Evolutionary conservation across 1,140 invertebrate species (phyloP).

Genomic region (Lysiphlebus fabarum): DNA sequence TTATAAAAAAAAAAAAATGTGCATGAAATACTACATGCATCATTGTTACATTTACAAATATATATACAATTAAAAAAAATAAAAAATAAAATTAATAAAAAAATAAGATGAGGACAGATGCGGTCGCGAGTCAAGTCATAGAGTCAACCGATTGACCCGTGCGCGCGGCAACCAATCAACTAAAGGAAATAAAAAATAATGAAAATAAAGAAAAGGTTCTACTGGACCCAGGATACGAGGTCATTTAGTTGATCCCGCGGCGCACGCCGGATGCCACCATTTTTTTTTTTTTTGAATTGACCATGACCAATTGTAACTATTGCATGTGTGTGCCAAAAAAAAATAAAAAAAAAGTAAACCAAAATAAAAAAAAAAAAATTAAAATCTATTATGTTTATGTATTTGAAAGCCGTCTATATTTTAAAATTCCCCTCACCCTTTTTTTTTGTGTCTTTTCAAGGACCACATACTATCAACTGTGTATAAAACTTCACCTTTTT

Average conservation of each 20-base stretch:
- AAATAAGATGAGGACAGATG: conserved; percentile 39
- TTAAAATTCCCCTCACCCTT: no score
- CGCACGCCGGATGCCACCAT: conserved; percentile 46
- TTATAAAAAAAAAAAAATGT: no score
- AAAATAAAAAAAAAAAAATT: conserved; percentile 10
- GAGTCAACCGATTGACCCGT: conserved; percentile 40
- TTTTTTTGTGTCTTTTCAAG: no score
- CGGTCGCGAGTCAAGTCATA: conserved; percentile 36
- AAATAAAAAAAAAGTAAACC: conserved; percentile 21
- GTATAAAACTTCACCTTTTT: no score
- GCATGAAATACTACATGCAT: no score
- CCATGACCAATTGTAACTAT: conserved; percentile 32
- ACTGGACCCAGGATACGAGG: conserved; percentile 45
- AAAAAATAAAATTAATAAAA: no score
- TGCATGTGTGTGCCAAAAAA: conserved; percentile 22
- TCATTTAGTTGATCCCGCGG: conserved; percentile 43
- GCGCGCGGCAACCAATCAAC: conserved; percentile 33
- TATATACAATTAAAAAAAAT: conserved; percentile 22
- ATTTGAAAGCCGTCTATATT: no score
- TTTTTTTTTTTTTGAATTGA: conserved; percentile 40
- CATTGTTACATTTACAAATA: conserved; percentile 17
- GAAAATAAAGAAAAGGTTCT: conserved; percentile 9
- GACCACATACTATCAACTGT: no score
- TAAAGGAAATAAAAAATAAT: conserved; percentile 24
- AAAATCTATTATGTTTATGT: not conserved